phyloP scores from a whole-genome alignment of 2,797 vertebrate genomes.

The Pogonophryne albipinna region DNA sequence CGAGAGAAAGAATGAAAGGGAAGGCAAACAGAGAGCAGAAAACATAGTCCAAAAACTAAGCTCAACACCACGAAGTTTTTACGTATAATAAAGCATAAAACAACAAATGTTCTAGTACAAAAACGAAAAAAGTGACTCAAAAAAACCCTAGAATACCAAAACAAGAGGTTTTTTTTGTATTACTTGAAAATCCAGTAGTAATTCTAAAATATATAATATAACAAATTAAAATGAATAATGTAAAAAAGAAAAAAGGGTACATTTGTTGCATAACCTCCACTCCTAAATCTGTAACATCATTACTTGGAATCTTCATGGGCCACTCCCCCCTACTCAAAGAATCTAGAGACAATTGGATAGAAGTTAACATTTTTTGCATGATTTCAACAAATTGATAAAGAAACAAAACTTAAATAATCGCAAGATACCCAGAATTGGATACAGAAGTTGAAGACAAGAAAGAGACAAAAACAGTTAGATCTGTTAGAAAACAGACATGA shows the following conservation, averaged over 20 bases:
- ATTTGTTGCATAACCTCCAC: constrained; percentile 68
- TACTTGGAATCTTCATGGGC: constrained; percentile 75
- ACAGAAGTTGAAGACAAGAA: constrained; percentile 79
- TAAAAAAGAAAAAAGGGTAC: constrained; percentile 31
- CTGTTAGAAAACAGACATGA: constrained; percentile 82
- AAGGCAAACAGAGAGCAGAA: constrained; percentile 78
- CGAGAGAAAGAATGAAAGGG: constrained; percentile 78
- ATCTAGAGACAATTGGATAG: constrained; percentile 75
- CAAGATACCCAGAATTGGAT: constrained; percentile 86
- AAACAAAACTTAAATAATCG: constrained; percentile 14
- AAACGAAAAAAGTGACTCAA: constrained; percentile 25
- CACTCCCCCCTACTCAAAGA: constrained; percentile 75
- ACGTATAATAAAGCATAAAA: constrained; percentile 35
- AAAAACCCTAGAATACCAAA: constrained; percentile 39
- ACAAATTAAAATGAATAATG: not conserved
- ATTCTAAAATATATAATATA: constrained; percentile 13
- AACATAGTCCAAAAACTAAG: constrained; percentile 61
- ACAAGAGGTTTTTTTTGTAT: not conserved
- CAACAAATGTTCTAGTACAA: constrained; percentile 38
- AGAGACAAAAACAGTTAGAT: constrained; percentile 82
- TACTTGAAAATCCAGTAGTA: constrained; percentile 25
- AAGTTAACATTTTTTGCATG: constrained; percentile 74
- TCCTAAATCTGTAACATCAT: constrained; percentile 75
- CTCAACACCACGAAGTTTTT: constrained; percentile 41
- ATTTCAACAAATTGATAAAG: constrained; percentile 58